A percentile compares a stretch with the other conserved stretches of the same genome.
phyloP scores from a whole-genome alignment of 2,888 invertebrate species.

The Tryphoninae sp. region DNA sequence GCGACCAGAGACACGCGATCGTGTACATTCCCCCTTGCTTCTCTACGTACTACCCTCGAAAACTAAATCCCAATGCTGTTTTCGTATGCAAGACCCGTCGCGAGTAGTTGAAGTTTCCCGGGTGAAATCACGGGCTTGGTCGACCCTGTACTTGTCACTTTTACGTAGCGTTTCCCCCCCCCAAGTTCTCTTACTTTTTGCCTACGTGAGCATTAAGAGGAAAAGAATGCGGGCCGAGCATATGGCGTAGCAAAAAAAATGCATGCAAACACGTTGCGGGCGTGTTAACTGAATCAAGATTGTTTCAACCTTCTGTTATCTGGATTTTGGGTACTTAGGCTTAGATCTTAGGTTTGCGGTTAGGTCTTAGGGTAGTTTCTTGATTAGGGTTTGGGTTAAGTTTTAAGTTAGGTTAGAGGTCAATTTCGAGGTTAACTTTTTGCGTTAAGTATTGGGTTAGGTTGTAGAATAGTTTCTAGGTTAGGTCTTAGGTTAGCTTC shows the following conservation, averaged over 20 bases:
- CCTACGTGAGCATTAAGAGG: conserved; percentile 36
- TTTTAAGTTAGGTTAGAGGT: too few relatives aligned
- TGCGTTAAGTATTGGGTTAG: too few relatives aligned
- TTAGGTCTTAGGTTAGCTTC: too few relatives aligned
- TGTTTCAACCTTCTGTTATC: neutral
- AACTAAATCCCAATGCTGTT: conserved; percentile 52
- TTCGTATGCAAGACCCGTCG: conserved; percentile 58
- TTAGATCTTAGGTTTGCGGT: too few relatives aligned
- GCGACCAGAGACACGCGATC: conserved; percentile 30
- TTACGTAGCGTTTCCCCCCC: conserved; percentile 22
- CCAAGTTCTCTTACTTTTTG: conserved; percentile 13
- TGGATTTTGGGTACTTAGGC: neutral
- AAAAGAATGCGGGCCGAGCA: neutral
- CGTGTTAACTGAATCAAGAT: neutral
- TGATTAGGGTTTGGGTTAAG: too few relatives aligned
- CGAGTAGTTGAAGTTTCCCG: conserved; percentile 53
- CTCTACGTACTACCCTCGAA: conserved; percentile 26
- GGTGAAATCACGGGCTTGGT: conserved; percentile 43
- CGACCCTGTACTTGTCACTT: conserved; percentile 49
- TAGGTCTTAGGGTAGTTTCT: too few relatives aligned
- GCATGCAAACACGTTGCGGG: neutral
- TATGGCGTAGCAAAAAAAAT: neutral
- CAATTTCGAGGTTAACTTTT: too few relatives aligned
- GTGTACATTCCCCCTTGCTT: conserved; percentile 16
- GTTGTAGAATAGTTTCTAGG: too few relatives aligned